phyloP scores from a whole-genome alignment of 2,113 vertebrate species.

The Barnardius zonarius region DNA sequence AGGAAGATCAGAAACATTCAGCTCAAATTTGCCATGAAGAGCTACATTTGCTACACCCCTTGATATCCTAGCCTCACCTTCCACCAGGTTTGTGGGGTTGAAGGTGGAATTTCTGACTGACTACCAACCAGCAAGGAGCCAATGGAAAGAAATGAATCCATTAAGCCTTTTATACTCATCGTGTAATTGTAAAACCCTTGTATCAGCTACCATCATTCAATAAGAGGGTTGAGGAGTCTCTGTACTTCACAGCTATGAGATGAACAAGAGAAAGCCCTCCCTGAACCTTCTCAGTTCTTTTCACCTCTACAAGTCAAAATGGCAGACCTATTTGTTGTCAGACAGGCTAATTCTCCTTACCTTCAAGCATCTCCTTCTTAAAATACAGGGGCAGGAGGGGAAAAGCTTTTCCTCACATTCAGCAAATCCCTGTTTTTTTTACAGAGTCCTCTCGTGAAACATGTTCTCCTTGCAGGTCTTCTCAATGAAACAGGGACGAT shows the following conservation, averaged over 20 bases:
- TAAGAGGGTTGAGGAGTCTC: neutral
- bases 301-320: neutral
- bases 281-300: neutral
- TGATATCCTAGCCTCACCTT: neutral
- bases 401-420: neutral
- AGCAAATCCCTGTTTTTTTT: neutral
- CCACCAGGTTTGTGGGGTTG: neutral
- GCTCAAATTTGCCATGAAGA: neutral
- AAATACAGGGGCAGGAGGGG: accelerated
- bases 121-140: neutral
- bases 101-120: neutral
- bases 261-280: neutral
- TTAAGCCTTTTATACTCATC: neutral
- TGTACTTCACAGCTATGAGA: neutral
- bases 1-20: neutral
- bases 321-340: neutral
- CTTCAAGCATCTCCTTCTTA: neutral
- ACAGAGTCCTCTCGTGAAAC: neutral
- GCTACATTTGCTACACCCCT: neutral
- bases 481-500: neutral
- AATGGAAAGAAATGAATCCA: neutral
- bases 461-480: neutral
- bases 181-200: neutral
- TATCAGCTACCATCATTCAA: neutral
- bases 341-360: neutral